A percentile compares a stretch with the other conserved stretches of the same genome.
These are phyloP conservation scores for Gymnocypris eckloni DNA, from an alignment of 2,797 vertebrate species.

Conservation along the genomic window DNA sequence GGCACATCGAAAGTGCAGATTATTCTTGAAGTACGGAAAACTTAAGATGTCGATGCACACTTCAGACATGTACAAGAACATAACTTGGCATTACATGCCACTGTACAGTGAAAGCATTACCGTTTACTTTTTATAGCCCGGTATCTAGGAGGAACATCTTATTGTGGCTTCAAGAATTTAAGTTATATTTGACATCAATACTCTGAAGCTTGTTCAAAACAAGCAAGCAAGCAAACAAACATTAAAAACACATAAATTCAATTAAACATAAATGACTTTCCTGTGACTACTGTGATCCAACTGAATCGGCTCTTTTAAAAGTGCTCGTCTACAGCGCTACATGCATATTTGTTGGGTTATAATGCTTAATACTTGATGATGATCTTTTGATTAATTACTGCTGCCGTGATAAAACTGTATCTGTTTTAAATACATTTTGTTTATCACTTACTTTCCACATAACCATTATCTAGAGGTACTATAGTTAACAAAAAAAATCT, in stretches of 20 bases:
- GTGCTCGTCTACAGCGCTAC: background rate
- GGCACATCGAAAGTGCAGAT: constrained; percentile 26
- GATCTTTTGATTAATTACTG: too few species aligned
- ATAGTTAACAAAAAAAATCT: too few species aligned
- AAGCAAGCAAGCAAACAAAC: background rate
- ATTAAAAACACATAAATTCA: background rate
- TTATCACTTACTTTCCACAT: too few species aligned
- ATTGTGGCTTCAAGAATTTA: background rate
- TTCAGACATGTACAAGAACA: background rate
- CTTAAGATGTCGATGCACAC: background rate
- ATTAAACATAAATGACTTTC: background rate
- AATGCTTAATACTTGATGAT: too few species aligned
- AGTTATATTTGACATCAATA: background rate
- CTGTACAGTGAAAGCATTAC: background rate
- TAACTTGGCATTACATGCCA: background rate
- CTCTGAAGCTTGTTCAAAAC: background rate
- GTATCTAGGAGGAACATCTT: background rate
- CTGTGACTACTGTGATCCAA: background rate
- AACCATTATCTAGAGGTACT: too few species aligned
- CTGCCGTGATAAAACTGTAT: too few species aligned
- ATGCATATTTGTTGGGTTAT: background rate
- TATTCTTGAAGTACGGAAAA: background rate
- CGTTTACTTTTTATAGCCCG: background rate
- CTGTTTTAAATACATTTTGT: too few species aligned
- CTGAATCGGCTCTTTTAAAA: background rate